Evolutionary conservation across 2,113 vertebrate genomes (phyloP).

Genomic region (Protomyctophum bolini): DNA sequence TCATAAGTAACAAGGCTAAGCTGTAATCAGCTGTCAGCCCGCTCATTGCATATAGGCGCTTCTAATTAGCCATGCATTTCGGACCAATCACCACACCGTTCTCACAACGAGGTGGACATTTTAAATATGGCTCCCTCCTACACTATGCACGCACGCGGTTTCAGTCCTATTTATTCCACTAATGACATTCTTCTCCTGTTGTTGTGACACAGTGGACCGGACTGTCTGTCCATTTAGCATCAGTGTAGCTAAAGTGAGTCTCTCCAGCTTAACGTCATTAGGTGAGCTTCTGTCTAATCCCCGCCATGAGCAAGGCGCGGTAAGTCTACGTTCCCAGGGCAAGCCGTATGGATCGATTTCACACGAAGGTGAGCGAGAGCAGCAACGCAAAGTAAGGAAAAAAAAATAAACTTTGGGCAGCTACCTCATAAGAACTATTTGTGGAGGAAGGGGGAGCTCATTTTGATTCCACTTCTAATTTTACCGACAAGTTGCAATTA

Average conservation of each 20-base stretch:
- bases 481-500: conserved; percentile 72
- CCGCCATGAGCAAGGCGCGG: conserved; percentile 68
- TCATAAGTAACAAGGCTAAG: too few relatives aligned
- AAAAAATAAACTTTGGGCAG: conserved; percentile 35
- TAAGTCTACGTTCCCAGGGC: conserved; percentile 60
- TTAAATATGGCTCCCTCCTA: too few relatives aligned
- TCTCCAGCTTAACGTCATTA: conserved; percentile 74
- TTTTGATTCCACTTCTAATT: conserved; percentile 53
- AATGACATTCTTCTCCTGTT: too few relatives aligned
- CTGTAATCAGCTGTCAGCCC: too few relatives aligned
- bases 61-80: too few relatives aligned
- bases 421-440: conserved; percentile 73
- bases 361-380: conserved; percentile 7
- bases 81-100: too few relatives aligned
- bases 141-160: too few relatives aligned
- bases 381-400: conserved; percentile 40
- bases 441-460: conserved; percentile 46
- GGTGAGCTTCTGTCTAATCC: conserved; percentile 74
- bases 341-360: conserved; percentile 61
- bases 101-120: too few relatives aligned
- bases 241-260: conserved; percentile 62
- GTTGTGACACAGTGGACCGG: not conserved
- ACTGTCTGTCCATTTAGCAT: not conserved
- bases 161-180: too few relatives aligned
- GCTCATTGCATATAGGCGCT: too few relatives aligned